A percentile compares a stretch with the other conserved stretches of the same genome.
These are phyloP conservation scores for Pocillopora verrucosa DNA, from an alignment of 64 coral and sea anemone genomes.

Conservation along the genomic window DNA sequence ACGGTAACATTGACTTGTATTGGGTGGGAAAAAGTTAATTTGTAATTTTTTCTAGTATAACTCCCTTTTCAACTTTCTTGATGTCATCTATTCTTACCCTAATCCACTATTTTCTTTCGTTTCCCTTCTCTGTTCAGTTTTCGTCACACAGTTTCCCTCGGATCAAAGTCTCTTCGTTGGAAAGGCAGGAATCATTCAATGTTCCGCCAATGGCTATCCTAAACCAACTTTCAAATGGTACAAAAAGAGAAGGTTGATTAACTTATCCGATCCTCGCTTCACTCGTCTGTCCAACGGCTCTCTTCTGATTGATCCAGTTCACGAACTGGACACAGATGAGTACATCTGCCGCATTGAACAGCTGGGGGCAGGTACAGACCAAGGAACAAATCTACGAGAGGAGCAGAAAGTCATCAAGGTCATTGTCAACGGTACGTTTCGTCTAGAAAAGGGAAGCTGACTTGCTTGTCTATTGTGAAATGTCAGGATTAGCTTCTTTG, in stretches of 20 bases:
- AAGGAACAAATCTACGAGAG: constrained; percentile 45
- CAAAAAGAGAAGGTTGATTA: constrained; percentile 43
- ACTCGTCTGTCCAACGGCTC: constrained; percentile 64
- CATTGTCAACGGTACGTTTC: constrained; percentile 62
- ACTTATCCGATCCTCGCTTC: constrained; percentile 38
- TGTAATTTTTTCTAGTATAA: no score
- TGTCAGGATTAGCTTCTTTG: no score
- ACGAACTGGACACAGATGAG: constrained; percentile 44
- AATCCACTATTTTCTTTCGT: neutral
- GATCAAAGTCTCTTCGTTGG: constrained; percentile 52
- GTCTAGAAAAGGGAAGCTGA: neutral
- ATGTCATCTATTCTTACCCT: no score
- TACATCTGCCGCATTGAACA: constrained; percentile 80
- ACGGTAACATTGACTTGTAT: no score
- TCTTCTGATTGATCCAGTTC: constrained; percentile 48
- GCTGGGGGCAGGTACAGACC: constrained; percentile 33
- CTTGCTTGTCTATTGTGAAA: neutral
- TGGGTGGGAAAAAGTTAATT: no score
- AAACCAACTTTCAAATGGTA: constrained; percentile 67
- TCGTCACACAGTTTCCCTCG: constrained; percentile 56
- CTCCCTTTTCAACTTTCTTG: no score
- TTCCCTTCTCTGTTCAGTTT: constrained; percentile 47
- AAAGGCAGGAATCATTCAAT: constrained; percentile 31
- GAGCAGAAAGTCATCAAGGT: constrained; percentile 45
- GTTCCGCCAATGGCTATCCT: constrained; percentile 67